Percentiles rank a stretch among this genome's conserved stretches.
Conservation (phyloP, 2,113 vertebrate species). For the Ellobius talpinus region DNA sequence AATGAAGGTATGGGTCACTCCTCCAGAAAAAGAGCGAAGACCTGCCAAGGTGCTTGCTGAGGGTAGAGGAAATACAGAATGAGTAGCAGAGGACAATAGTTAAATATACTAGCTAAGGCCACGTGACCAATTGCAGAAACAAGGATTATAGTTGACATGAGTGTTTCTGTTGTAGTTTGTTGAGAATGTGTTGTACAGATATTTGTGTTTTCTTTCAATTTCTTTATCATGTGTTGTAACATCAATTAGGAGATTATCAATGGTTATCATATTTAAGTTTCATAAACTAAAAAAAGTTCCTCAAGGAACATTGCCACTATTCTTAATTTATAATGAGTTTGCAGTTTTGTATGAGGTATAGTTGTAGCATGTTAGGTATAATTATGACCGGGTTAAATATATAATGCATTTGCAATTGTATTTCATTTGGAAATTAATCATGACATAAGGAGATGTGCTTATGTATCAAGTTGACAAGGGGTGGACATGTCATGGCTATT, state of each 20-base stretch:
- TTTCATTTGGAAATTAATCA: neutral
- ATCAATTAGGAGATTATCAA: neutral
- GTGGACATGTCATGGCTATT: neutral
- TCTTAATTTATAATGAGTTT: neutral
- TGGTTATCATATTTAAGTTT: neutral
- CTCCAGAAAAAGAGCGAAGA: neutral
- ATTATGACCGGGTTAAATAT: neutral
- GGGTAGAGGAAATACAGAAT: neutral
- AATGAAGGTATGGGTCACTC: neutral
- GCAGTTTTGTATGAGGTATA: neutral
- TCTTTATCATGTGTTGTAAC: neutral
- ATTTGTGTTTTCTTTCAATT: neutral
- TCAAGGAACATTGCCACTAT: neutral
- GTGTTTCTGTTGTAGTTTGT: neutral
- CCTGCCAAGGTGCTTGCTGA: neutral
- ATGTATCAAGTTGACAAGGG: neutral
- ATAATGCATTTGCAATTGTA: neutral
- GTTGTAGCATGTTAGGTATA: neutral
- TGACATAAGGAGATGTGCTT: neutral
- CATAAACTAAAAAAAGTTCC: neutral
- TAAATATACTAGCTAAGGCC: neutral
- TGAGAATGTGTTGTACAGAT: neutral
- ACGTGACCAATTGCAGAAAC: neutral
- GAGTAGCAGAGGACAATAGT: neutral
- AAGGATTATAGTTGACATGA: neutral